Evolutionary conservation across 2,888 invertebrate genomes (phyloP).

Genomic region (Epiblema foenella): DNA sequence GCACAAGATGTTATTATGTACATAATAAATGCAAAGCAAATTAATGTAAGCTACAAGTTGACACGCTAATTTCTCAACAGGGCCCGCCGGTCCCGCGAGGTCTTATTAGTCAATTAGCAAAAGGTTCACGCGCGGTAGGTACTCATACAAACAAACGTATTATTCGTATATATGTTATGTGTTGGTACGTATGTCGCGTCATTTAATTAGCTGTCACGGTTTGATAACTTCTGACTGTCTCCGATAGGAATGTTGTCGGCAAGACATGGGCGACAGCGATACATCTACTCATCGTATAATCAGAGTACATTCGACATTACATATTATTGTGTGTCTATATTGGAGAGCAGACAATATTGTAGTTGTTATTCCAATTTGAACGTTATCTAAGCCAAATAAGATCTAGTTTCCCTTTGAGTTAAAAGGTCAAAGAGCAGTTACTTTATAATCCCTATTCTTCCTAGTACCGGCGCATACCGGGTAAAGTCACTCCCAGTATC

Average conservation of each 20-base stretch:
- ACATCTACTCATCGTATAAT: not conserved
- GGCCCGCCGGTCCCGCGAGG: conserved; percentile 53
- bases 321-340: too few relatives aligned
- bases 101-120: conserved; percentile 67
- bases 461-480: too few relatives aligned
- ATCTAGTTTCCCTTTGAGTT: not conserved
- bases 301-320: not conserved
- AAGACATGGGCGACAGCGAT: conserved; percentile 34
- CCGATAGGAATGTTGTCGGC: conserved; percentile 37
- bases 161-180: conserved; percentile 46
- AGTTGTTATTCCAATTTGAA: too few relatives aligned
- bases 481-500: too few relatives aligned
- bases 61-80: conserved; percentile 53
- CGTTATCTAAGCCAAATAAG: not conserved
- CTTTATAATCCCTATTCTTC: too few relatives aligned
- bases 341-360: too few relatives aligned
- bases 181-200: conserved; percentile 49
- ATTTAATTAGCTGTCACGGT: conserved; percentile 60
- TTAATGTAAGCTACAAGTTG: conserved; percentile 51
- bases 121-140: conserved; percentile 56
- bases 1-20: conserved; percentile 32
- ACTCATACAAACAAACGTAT: conserved; percentile 51
- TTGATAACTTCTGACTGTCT: conserved; percentile 54
- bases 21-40: conserved; percentile 41
- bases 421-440: not conserved